Percentiles rank a stretch among this genome's conserved stretches.
phyloP scores from a whole-genome alignment of 2,888 invertebrate genomes.

The Drepanosiphum platanoidis region DNA sequence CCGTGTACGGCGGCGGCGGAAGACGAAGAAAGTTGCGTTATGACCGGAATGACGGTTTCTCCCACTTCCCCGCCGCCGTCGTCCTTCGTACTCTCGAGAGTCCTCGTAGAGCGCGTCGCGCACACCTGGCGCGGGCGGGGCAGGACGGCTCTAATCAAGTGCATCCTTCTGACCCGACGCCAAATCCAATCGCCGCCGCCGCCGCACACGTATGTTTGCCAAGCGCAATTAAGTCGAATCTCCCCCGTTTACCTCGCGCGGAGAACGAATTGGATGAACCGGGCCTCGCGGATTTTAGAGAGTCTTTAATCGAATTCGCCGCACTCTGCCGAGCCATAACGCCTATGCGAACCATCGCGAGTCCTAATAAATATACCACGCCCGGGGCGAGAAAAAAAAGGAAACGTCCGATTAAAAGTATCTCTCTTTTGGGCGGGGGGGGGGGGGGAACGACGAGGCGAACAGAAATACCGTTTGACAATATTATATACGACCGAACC shows the following conservation, averaged over 20 bases:
- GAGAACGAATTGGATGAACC: background rate
- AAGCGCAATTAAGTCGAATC: conserved; percentile 43
- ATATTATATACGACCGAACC: too few relatives aligned
- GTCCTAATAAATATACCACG: too few relatives aligned
- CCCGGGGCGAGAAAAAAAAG: too few relatives aligned
- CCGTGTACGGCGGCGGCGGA: conserved; percentile 16
- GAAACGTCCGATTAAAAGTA: too few relatives aligned
- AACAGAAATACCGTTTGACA: too few relatives aligned
- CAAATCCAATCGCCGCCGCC: conserved; percentile 38
- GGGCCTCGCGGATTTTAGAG: conserved; percentile 3
- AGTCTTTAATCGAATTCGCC: conserved; percentile 1
- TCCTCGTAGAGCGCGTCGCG: background rate
- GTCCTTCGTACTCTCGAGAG: background rate
- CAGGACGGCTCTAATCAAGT: conserved; percentile 48
- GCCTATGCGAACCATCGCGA: too few relatives aligned
- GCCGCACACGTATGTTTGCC: conserved; percentile 18
- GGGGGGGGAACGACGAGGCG: too few relatives aligned
- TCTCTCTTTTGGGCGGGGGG: too few relatives aligned
- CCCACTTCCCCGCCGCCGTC: background rate
- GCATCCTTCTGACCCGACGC: conserved; percentile 21
- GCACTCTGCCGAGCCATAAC: too few relatives aligned
- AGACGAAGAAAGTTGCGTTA: conserved; percentile 38
- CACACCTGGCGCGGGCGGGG: background rate
- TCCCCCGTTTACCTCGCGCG: background rate
- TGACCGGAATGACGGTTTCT: background rate